Percentiles rank a stretch among this genome's conserved stretches.
phyloP scores from a whole-genome alignment of 2,113 vertebrate species.

The Erythrocercus mccallii region DNA sequence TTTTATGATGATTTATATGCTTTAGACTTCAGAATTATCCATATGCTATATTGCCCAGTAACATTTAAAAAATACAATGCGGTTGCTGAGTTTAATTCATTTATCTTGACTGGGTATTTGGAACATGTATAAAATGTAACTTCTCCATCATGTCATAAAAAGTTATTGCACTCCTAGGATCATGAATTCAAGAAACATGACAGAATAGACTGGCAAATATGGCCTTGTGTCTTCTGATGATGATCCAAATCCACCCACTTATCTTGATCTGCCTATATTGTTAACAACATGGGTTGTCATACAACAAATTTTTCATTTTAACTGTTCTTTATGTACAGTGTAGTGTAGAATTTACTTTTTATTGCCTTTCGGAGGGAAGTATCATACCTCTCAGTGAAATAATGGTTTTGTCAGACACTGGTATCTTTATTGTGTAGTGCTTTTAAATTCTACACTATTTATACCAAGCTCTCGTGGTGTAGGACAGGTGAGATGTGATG shows the following conservation, averaged over 20 bases:
- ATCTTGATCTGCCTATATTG: constrained; percentile 64
- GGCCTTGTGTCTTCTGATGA: constrained; percentile 62
- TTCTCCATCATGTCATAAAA: constrained; percentile 57
- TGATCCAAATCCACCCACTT: constrained; percentile 61
- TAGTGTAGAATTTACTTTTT: constrained; percentile 58
- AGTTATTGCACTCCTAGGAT: constrained; percentile 54
- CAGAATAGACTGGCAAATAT: constrained; percentile 58
- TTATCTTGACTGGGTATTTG: constrained; percentile 40
- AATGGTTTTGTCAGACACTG: constrained; percentile 65
- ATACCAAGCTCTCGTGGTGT: constrained; percentile 20
- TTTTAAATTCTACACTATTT: constrained; percentile 68
- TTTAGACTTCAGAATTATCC: neutral
- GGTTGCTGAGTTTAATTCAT: constrained; percentile 39
- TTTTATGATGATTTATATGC: neutral
- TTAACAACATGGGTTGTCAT: constrained; percentile 56
- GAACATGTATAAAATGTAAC: constrained; percentile 39
- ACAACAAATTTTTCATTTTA: constrained; percentile 47
- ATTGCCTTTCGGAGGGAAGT: constrained; percentile 45
- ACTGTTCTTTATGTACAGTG: constrained; percentile 56
- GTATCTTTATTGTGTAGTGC: constrained; percentile 65
- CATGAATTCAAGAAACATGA: constrained; percentile 59
- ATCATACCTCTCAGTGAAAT: constrained; percentile 66
- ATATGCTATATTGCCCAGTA: neutral
- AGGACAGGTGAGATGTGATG: constrained; percentile 57
- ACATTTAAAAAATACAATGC: neutral